Evolutionary conservation across 2,797 vertebrate genomes (phyloP).

Genomic region (Anniella stebbinsi): DNA sequence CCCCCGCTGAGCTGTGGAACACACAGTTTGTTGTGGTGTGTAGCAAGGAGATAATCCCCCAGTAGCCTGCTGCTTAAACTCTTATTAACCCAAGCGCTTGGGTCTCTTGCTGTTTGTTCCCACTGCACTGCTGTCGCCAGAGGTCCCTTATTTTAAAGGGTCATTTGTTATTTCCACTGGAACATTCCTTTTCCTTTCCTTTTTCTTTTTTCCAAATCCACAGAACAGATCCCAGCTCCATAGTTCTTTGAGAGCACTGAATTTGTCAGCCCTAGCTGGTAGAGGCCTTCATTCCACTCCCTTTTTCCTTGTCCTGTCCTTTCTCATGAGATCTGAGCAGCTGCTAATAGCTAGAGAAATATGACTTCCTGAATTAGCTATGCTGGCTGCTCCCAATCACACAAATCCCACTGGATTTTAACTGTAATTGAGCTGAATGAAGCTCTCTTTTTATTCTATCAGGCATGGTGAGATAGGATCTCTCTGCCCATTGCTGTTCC

Average conservation of each 20-base stretch:
- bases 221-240: neutral
- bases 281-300: neutral
- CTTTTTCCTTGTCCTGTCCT: neutral
- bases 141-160: slow-evolving; percentile 7
- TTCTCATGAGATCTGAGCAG: neutral
- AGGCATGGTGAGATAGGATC: neutral
- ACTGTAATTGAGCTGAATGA: slow-evolving; percentile 23
- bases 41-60: slow-evolving; percentile 27
- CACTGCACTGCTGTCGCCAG: neutral
- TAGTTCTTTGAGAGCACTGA: neutral
- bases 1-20: neutral
- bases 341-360: neutral
- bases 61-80: slow-evolving; percentile 33
- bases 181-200: neutral
- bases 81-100: slow-evolving; percentile 27
- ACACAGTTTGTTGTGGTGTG: slow-evolving; percentile 1
- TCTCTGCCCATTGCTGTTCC: neutral
- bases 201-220: neutral
- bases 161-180: slow-evolving; percentile 19
- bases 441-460: neutral
- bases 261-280: neutral
- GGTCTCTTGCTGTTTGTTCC: slow-evolving; percentile 18
- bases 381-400: slow-evolving; percentile 3
- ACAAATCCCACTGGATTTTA: slow-evolving; percentile 17
- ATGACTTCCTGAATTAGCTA: slow-evolving; percentile 6